phyloP scores from a whole-genome alignment of 2,113 vertebrate species.

The Malurus alboscapulatus region DNA sequence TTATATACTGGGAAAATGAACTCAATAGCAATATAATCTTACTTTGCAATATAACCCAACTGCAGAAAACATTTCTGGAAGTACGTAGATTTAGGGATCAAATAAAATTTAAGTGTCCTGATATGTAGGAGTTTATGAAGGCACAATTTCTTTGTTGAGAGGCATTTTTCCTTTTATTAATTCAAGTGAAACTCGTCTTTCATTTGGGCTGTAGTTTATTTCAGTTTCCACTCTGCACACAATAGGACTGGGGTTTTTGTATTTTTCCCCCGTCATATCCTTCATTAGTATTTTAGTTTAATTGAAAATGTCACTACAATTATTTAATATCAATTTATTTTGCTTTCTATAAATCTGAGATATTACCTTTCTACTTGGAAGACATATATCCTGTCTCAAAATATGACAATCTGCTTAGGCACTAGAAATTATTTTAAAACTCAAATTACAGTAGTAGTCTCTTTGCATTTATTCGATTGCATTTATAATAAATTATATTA shows the following conservation, averaged over 20 bases:
- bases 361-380: not conserved
- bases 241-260: not conserved
- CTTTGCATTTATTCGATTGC: not conserved
- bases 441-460: not conserved
- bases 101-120: constrained; percentile 76
- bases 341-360: not conserved
- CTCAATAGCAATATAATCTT: constrained; percentile 75
- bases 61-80: constrained; percentile 70
- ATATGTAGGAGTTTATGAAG: constrained; percentile 74
- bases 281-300: not conserved
- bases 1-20: constrained; percentile 77
- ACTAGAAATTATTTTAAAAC: not conserved
- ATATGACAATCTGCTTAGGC: not conserved
- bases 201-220: constrained; percentile 54
- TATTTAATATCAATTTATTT: not conserved
- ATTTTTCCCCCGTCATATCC: not conserved
- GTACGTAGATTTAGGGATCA: constrained; percentile 66
- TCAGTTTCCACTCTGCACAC: not conserved
- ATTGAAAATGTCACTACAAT: not conserved
- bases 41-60: constrained; percentile 77
- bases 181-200: constrained; percentile 65
- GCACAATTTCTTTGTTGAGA: constrained; percentile 73
- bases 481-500: too few species aligned
- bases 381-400: not conserved
- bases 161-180: constrained; percentile 75